Conservation (phyloP, 2,113 vertebrate species). For the Crotalus viridis region DNA sequence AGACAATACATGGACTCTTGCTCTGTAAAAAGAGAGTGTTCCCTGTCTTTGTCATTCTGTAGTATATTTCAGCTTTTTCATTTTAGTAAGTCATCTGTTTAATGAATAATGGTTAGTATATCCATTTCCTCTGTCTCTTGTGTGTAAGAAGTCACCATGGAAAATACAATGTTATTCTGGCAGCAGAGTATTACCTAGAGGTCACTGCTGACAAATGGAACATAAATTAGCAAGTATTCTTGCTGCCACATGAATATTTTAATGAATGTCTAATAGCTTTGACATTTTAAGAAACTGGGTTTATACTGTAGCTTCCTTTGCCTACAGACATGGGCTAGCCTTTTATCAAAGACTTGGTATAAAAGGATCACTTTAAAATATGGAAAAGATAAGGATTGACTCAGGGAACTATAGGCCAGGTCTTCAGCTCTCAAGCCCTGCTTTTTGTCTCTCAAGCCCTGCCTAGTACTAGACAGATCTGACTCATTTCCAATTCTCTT, state of each 20-base stretch:
- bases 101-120: not conserved
- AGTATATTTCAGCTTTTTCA: not conserved
- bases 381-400: not conserved
- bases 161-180: not conserved
- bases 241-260: not conserved
- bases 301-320: not conserved
- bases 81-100: not conserved
- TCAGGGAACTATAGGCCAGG: not conserved
- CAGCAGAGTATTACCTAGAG: not conserved
- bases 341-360: not conserved
- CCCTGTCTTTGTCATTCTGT: not conserved
- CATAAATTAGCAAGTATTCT: not conserved
- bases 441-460: not conserved
- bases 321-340: not conserved
- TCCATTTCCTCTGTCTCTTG: not conserved
- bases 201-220: not conserved
- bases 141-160: not conserved
- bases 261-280: constrained; percentile 9
- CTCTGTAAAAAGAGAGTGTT: not conserved
- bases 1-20: not conserved
- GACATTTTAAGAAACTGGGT: not conserved
- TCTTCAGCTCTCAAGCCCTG: not conserved
- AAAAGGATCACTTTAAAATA: not conserved
- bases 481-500: not conserved
- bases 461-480: not conserved